These are phyloP conservation scores for Dipodomys ordii DNA, from an alignment of 2,113 vertebrate species.

Conservation along the genomic window DNA sequence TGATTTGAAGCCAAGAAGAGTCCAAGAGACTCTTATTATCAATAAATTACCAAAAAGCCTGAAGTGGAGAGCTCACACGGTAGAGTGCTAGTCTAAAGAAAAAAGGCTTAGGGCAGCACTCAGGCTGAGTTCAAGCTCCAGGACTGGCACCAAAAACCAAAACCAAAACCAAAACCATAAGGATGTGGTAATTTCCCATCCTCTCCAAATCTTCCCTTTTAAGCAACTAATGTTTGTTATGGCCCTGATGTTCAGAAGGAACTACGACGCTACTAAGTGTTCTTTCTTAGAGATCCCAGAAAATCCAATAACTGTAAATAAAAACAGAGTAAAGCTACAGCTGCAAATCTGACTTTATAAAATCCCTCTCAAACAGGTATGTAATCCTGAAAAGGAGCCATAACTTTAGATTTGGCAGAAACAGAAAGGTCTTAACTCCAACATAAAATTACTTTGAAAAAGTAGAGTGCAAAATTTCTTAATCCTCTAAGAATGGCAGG, in stretches of 20 bases:
- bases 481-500: neutral
- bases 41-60: too few species aligned
- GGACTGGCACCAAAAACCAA: too few species aligned
- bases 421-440: neutral
- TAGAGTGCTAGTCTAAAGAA: too few species aligned
- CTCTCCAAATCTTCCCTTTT: neutral
- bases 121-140: too few species aligned
- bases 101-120: too few species aligned
- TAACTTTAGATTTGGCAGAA: neutral
- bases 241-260: neutral
- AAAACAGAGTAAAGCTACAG: neutral
- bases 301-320: neutral
- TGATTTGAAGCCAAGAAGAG: too few species aligned
- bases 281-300: conserved; percentile 35
- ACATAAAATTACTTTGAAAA: neutral
- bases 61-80: too few species aligned
- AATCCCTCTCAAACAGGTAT: neutral
- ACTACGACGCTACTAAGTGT: neutral
- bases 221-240: neutral
- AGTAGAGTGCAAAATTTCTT: neutral
- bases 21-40: too few species aligned
- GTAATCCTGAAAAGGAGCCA: neutral
- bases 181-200: neutral
- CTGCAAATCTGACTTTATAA: conserved; percentile 8
- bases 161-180: too few species aligned